Evolutionary conservation across 1,140 invertebrate species (phyloP).

Genomic region (Lucilia sericata): DNA sequence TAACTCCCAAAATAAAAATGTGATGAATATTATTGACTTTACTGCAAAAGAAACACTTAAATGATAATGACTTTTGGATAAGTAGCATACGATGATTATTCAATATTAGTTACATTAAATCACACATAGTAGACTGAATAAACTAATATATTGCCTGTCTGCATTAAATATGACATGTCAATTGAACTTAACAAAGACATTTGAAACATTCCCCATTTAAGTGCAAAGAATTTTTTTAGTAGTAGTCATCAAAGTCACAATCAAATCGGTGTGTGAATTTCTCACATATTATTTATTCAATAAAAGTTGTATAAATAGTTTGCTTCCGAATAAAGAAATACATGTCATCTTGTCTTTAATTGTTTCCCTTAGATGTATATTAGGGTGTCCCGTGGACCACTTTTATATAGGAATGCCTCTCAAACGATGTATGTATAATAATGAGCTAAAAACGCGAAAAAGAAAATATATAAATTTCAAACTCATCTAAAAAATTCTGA

Average conservation of each 20-base stretch:
- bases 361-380: not conserved
- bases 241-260: not conserved
- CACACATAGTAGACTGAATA: not conserved
- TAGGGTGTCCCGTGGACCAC: too few relatives aligned
- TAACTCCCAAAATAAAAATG: not conserved
- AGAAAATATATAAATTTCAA: too few relatives aligned
- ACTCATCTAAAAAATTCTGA: too few relatives aligned
- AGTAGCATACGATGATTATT: constrained; percentile 2
- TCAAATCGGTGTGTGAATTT: not conserved
- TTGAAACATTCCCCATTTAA: not conserved
- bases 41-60: not conserved
- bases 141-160: not conserved
- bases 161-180: constrained; percentile 4
- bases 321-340: not conserved
- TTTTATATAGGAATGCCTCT: too few relatives aligned
- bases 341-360: not conserved
- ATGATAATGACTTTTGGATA: constrained; percentile 43
- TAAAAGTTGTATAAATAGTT: not conserved
- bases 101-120: not conserved
- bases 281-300: not conserved
- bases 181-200: not conserved
- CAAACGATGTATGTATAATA: too few relatives aligned
- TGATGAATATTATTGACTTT: not conserved
- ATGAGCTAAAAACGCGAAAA: too few relatives aligned
- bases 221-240: not conserved